Percentiles rank a stretch among this genome's conserved stretches.
Evolutionary conservation across 1,140 invertebrate species (phyloP).

Genomic region (Eurosta solidaginis): DNA sequence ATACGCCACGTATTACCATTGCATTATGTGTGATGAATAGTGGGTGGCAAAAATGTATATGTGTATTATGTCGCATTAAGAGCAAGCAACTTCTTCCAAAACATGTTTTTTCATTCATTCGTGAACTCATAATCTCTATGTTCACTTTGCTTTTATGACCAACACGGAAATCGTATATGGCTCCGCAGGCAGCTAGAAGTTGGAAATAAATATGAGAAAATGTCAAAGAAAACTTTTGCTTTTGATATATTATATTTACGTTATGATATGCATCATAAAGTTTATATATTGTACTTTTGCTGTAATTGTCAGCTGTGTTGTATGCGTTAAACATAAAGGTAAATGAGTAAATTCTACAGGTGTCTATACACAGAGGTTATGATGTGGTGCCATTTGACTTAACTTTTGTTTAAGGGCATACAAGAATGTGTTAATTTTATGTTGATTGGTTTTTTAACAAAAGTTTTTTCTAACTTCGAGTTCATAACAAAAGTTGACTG

Average conservation of each 20-base stretch:
- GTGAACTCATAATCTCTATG: background rate
- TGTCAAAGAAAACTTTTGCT: background rate
- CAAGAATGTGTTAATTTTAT: too few relatives aligned
- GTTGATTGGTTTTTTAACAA: too few relatives aligned
- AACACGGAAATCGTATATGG: background rate
- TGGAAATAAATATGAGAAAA: background rate
- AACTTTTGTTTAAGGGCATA: too few relatives aligned
- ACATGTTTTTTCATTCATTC: too few relatives aligned
- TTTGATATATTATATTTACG: background rate
- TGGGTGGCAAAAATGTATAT: background rate
- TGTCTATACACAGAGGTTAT: too few relatives aligned
- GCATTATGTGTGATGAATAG: background rate
- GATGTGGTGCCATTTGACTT: too few relatives aligned
- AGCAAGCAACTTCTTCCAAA: background rate
- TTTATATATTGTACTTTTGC: background rate
- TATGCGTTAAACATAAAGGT: background rate
- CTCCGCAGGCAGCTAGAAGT: background rate
- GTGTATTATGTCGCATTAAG: background rate
- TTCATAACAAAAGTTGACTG: too few relatives aligned
- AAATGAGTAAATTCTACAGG: too few relatives aligned
- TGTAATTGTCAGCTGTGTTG: background rate
- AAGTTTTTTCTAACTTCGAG: too few relatives aligned
- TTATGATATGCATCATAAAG: too few relatives aligned
- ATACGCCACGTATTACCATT: background rate
- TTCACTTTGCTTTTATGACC: too few relatives aligned